Conservation (phyloP, 2,888 invertebrate species). For the Drosophila monieri region DNA sequence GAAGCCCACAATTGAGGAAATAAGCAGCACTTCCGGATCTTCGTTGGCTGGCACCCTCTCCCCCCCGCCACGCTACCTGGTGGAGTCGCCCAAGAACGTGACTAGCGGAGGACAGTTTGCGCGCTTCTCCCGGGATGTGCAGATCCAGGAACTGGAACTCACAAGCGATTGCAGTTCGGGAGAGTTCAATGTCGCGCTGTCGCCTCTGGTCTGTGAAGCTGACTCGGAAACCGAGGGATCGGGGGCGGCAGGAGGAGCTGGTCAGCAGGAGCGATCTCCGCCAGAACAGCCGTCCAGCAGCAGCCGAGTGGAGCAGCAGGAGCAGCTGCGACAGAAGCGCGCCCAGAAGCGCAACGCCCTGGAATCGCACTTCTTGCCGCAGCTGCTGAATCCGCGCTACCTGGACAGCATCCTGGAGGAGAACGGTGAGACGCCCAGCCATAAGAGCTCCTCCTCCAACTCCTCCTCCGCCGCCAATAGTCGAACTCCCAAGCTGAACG, state of each 20-base stretch:
- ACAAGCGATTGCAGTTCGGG: conserved; percentile 82
- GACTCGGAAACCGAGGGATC: conserved; percentile 85
- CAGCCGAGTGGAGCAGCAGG: conserved; percentile 76
- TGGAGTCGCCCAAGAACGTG: conserved; percentile 65
- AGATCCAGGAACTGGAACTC: conserved; percentile 83
- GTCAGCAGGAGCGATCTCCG: conserved; percentile 21
- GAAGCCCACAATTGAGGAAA: conserved; percentile 63
- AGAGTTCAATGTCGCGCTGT: conserved; percentile 72
- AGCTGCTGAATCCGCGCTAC: conserved; percentile 87
- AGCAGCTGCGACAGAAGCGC: conserved; percentile 84
- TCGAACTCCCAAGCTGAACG: conserved; percentile 81
- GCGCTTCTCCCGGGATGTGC: conserved; percentile 54
- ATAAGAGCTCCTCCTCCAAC: conserved; percentile 61
- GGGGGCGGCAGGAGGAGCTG: neutral
- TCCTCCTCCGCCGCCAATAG: conserved; percentile 38
- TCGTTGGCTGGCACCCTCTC: conserved; percentile 56
- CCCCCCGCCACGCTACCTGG: conserved; percentile 72
- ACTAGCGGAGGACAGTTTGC: conserved; percentile 42
- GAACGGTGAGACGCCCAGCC: conserved; percentile 86
- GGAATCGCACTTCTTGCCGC: conserved; percentile 86
- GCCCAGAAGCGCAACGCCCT: conserved; percentile 85
- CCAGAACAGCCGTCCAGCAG: conserved; percentile 51
- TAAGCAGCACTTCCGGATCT: conserved; percentile 47
- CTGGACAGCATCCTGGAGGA: conserved; percentile 92
- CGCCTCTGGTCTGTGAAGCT: conserved; percentile 87